Conservation (phyloP, 2,888 invertebrate species). For the Heliconius cydno region DNA sequence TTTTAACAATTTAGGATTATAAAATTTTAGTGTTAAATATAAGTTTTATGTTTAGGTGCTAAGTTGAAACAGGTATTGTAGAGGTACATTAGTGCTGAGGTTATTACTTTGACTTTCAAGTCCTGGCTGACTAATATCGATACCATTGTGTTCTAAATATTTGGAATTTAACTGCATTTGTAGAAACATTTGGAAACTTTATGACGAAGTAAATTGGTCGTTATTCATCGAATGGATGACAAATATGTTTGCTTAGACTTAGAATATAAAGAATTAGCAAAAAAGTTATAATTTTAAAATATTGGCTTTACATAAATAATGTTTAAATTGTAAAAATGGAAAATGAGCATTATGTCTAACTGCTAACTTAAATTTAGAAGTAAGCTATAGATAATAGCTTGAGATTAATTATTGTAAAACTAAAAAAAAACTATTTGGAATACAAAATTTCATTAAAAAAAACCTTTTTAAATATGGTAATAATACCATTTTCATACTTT, state of each 20-base stretch:
- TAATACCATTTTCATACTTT: slow-evolving; percentile 64
- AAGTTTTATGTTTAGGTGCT: slow-evolving; percentile 23
- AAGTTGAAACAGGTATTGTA: slow-evolving; percentile 24
- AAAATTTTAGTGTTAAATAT: slow-evolving; percentile 14
- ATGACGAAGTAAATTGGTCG: slow-evolving; percentile 33
- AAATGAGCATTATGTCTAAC: too few relatives aligned
- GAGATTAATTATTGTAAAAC: background rate
- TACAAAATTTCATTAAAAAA: background rate
- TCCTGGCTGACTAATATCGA: slow-evolving; percentile 22
- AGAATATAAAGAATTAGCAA: slow-evolving; percentile 21
- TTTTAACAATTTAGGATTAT: slow-evolving; percentile 7
- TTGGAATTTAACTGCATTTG: slow-evolving; percentile 33
- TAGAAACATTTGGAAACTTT: slow-evolving; percentile 34
- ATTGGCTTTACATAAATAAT: background rate
- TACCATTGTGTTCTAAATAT: slow-evolving; percentile 25
- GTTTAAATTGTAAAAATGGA: background rate
- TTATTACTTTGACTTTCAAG: slow-evolving; percentile 27
- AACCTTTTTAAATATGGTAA: slow-evolving; percentile 37
- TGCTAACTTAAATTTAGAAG: background rate
- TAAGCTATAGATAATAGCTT: too few relatives aligned
- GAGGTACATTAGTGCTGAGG: slow-evolving; percentile 1
- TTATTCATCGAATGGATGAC: slow-evolving; percentile 36
- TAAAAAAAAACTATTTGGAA: background rate
- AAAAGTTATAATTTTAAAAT: slow-evolving; percentile 20
- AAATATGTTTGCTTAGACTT: slow-evolving; percentile 32